Percentiles rank a stretch among this genome's conserved stretches.
phyloP scores from a whole-genome alignment of 2,797 vertebrate species.

The Urocyon cinereoargenteus region DNA sequence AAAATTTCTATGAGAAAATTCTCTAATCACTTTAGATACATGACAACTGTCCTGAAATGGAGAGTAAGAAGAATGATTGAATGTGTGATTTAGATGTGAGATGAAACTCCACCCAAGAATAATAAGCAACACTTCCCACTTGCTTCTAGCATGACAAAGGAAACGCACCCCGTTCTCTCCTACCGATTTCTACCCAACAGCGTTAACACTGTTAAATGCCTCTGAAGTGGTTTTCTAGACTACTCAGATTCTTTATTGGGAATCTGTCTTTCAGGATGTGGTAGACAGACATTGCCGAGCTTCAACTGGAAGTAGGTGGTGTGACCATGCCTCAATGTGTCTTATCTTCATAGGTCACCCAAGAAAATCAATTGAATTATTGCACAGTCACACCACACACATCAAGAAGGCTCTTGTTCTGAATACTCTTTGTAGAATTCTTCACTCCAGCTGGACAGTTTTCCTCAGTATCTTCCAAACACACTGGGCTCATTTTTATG shows the following conservation, averaged over 20 bases:
- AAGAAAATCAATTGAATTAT: constrained; percentile 47
- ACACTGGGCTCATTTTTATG: background rate
- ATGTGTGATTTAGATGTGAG: background rate
- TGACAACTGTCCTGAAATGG: background rate
- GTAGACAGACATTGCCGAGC: background rate
- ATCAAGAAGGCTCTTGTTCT: constrained; percentile 16
- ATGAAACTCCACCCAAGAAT: background rate
- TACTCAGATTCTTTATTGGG: background rate
- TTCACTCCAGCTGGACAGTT: background rate
- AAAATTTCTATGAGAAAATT: constrained; percentile 26
- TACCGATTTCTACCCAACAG: background rate
- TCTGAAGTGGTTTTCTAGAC: constrained; percentile 23
- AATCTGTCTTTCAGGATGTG: constrained; percentile 30
- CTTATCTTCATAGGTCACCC: constrained; percentile 61
- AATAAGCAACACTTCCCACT: background rate
- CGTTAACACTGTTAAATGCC: background rate
- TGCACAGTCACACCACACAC: background rate
- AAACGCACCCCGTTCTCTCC: background rate
- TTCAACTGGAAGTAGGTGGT: background rate
- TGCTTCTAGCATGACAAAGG: background rate
- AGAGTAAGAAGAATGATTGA: background rate
- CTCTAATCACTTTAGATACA: background rate
- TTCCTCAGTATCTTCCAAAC: background rate
- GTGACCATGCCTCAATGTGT: constrained; percentile 51
- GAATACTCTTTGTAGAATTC: background rate